Conservation (phyloP, 2,888 invertebrate species). For the Caenorhabditis imperialis region DNA sequence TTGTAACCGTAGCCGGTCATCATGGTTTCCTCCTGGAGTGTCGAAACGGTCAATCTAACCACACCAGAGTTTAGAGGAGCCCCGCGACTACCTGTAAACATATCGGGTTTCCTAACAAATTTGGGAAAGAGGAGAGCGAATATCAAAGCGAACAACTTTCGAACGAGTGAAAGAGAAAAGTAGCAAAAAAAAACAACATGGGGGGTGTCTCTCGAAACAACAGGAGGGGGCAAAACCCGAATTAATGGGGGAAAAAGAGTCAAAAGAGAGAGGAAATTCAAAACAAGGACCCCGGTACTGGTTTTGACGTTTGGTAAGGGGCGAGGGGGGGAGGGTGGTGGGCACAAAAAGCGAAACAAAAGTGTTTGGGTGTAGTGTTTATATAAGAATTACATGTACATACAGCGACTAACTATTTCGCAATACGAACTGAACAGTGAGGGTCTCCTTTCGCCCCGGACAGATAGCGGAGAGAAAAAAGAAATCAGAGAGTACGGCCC, state of each 20-base stretch:
- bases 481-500: too few species aligned
- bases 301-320: conserved; percentile 23
- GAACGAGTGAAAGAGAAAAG: background rate
- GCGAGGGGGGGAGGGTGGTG: conserved; percentile 15
- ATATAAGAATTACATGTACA: conserved; percentile 50
- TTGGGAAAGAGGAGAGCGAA: too few species aligned
- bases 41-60: conserved; percentile 47
- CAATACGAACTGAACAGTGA: too few species aligned
- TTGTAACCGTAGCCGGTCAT: conserved; percentile 51
- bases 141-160: background rate
- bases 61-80: conserved; percentile 52
- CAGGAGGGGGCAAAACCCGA: conserved; percentile 14
- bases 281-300: conserved; percentile 31
- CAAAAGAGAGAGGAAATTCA: conserved; percentile 8
- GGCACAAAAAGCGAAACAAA: conserved; percentile 22
- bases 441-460: background rate
- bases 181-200: conserved; percentile 10
- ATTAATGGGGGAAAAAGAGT: background rate
- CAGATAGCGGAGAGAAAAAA: too few species aligned
- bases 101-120: too few species aligned
- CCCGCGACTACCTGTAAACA: conserved; percentile 42
- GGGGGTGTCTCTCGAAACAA: too few species aligned
- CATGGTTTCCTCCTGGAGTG: conserved; percentile 17
- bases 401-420: conserved; percentile 49
- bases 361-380: conserved; percentile 43